Percentiles rank a stretch among this genome's conserved stretches.
Conservation (phyloP, 2,113 vertebrate species). For the Zapus hudsonius region DNA sequence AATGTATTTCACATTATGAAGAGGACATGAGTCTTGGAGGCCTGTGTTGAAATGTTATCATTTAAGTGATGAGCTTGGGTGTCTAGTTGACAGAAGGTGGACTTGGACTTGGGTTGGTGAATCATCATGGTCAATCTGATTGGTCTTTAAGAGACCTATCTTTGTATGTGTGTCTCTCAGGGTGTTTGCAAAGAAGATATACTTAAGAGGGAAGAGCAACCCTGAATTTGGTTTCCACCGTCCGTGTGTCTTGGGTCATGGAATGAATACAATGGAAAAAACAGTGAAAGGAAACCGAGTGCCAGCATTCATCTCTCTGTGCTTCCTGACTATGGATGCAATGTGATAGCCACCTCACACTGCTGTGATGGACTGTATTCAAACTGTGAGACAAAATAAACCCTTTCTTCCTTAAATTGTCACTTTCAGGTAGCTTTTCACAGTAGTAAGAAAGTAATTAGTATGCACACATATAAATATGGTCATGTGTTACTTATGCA, state of each 20-base stretch:
- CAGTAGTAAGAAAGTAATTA: neutral
- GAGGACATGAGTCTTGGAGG: no score
- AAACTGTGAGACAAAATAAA: neutral
- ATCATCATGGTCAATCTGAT: neutral
- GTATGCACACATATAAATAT: neutral
- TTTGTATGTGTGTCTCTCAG: no score
- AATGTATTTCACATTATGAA: no score
- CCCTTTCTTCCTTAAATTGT: no score
- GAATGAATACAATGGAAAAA: neutral
- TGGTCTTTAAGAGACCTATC: neutral
- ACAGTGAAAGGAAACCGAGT: neutral
- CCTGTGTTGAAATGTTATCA: no score
- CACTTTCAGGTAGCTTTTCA: neutral
- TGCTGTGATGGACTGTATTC: no score
- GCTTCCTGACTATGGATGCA: neutral
- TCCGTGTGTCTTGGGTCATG: no score
- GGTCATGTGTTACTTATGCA: neutral
- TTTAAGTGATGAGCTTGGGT: no score
- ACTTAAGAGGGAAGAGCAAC: no score
- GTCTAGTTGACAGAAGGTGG: no score
- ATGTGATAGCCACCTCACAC: neutral
- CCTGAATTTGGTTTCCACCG: neutral
- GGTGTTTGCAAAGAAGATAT: no score
- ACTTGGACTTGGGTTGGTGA: no score
- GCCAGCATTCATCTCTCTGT: neutral